Conservation (phyloP, 2,888 invertebrate species). For the Stratiomys singularior region DNA sequence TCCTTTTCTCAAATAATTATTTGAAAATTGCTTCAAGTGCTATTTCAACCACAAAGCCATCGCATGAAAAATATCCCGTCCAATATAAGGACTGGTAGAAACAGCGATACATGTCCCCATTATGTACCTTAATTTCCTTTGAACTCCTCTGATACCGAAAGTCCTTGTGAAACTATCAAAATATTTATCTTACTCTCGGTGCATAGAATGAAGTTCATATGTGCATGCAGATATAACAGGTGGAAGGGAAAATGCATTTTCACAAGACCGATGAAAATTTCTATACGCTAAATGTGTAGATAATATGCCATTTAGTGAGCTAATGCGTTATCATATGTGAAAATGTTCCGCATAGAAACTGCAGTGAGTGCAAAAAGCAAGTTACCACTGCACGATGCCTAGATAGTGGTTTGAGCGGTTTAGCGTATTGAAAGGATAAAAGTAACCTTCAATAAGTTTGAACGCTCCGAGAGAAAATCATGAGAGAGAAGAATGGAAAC, state of each 20-base stretch:
- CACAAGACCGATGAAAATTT: background rate
- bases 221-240: background rate
- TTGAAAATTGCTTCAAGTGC: no score
- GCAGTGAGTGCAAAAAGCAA: background rate
- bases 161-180: slow-evolving; percentile 35
- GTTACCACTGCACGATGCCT: no score
- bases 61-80: no score
- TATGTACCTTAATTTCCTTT: background rate
- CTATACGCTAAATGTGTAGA: background rate
- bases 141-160: slow-evolving; percentile 17
- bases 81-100: background rate
- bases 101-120: background rate
- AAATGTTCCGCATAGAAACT: background rate
- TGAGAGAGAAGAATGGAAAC: no score
- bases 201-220: slow-evolving; percentile 18
- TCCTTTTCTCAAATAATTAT: no score
- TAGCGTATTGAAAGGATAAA: no score
- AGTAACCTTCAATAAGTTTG: no score
- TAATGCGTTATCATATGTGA: slow-evolving; percentile 32
- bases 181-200: slow-evolving; percentile 35
- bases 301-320: background rate
- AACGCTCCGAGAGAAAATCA: no score
- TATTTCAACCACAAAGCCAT: no score
- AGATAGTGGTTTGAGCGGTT: no score
- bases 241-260: background rate